phyloP scores from a whole-genome alignment of 2,113 vertebrate genomes.

The Cephalopholis sonnerati region DNA sequence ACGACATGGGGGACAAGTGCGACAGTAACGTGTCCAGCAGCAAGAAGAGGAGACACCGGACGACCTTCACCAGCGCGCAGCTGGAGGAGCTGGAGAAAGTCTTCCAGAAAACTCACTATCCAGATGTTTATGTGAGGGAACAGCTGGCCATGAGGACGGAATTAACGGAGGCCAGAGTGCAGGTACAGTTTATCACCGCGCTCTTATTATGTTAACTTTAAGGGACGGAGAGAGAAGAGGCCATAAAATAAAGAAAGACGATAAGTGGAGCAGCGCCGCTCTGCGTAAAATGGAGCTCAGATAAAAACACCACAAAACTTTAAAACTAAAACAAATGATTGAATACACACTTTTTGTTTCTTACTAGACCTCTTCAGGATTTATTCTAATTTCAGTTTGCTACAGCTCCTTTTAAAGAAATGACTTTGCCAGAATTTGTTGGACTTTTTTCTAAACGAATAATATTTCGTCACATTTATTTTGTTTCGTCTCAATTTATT shows the following conservation, averaged over 20 bases:
- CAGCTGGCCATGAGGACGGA: slow-evolving; percentile 98
- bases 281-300: background rate
- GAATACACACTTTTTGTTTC: too few relatives aligned
- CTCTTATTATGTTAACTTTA: background rate
- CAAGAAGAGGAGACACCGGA: slow-evolving; percentile 96
- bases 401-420: background rate
- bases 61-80: slow-evolving; percentile 97
- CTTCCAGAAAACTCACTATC: slow-evolving; percentile 99
- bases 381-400: background rate
- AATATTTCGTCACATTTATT: background rate
- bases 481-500: background rate
- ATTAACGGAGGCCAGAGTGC: slow-evolving; percentile 97
- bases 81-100: slow-evolving; percentile 98
- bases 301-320: background rate
- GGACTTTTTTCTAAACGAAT: background rate
- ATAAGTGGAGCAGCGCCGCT: background rate
- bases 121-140: slow-evolving; percentile 98
- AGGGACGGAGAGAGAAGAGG: background rate
- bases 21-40: slow-evolving; percentile 99
- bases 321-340: background rate
- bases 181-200: slow-evolving; percentile 84
- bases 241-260: background rate
- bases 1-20: slow-evolving; percentile 94
- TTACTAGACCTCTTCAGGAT: background rate
- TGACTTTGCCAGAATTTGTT: background rate